Conservation (phyloP, 2,797 vertebrate species). For the Characodon lateralis region DNA sequence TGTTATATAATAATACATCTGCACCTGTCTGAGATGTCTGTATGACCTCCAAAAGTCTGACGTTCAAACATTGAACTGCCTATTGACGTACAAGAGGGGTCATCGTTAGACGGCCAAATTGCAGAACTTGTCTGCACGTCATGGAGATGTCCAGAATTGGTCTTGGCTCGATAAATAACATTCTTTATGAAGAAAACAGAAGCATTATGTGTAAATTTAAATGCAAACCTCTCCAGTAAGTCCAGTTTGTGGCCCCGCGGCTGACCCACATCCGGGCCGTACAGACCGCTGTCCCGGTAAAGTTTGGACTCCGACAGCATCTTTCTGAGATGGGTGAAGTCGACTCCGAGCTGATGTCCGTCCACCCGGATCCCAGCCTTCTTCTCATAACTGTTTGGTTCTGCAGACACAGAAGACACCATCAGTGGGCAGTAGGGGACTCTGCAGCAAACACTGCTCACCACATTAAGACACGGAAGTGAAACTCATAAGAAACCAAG, state of each 20-base stretch:
- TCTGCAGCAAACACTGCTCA: background rate
- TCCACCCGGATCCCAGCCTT: constrained; percentile 88
- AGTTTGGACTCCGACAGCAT: constrained; percentile 80
- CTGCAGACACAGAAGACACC: constrained; percentile 67
- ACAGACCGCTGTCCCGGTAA: constrained; percentile 82
- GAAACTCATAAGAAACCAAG: constrained; percentile 10
- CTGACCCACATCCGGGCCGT: constrained; percentile 90
- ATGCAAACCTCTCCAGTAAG: constrained; percentile 72
- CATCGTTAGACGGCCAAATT: no score
- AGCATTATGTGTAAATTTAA: background rate
- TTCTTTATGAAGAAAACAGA: background rate
- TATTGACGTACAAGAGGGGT: no score
- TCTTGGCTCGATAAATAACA: background rate
- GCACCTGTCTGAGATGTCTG: no score
- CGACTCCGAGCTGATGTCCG: constrained; percentile 88
- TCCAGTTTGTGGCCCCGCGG: constrained; percentile 77
- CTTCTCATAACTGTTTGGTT: constrained; percentile 93
- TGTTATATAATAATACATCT: no score
- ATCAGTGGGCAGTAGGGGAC: background rate
- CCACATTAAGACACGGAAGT: background rate
- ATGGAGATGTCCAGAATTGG: no score
- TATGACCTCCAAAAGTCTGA: no score
- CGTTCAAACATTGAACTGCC: no score
- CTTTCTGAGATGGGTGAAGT: constrained; percentile 83
- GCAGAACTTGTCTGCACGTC: no score